Evolutionary conservation across 30 jellyfish, hydroid and myxozoan species (phyloP), one percentile per base, ranked within the genome.

Genomic region (Nemopilema nomurai): DNA sequence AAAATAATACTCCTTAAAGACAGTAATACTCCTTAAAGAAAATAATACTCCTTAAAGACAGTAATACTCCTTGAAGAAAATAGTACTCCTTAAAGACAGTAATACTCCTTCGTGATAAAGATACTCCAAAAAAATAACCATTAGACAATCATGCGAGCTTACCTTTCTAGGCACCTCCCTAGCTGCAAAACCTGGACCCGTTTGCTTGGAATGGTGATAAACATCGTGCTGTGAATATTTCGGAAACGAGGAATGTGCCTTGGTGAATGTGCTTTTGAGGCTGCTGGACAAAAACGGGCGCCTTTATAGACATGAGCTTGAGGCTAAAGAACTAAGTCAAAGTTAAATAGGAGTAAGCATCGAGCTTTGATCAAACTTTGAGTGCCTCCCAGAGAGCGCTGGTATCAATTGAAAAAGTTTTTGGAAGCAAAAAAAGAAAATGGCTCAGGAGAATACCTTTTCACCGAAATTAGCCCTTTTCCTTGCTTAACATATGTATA

Each of bases 211-310:
- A 41, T 41, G 57, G 13, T 41, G 6, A 6, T 13, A 41, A 13
- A 41, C 9, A 41, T 41, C 13, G n/a, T n/a, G n/a, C 57, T 41
- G 57, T 3, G 57, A 13, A 41, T 3, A 41, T 41, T 41, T 41
- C 4, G 69, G 26, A 19, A 83, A 72, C 70, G 25, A 17, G 18
- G 91, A 79, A 27, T 69, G 27, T 31, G 73, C 86, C 53, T 83
- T 83, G 16, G 91, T 83, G 62, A 83, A 83, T 0, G 91, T 83
- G 53, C 86, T 83, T 8, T 84, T 84, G 18, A 83, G 84, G 9
- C 91, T 85, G 26, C 91, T 83, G 71, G 29, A 30, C 22, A 66
- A 21, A 4, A 51, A 22, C 22, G 20, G 67, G 17, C 16, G 67
- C 19, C 16, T 9, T 9, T 66, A 9, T 1, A 18, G 79, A 26